These are phyloP conservation scores for Glaucomys volans DNA, from an alignment of 2,113 vertebrate species.

Conservation along the genomic window DNA sequence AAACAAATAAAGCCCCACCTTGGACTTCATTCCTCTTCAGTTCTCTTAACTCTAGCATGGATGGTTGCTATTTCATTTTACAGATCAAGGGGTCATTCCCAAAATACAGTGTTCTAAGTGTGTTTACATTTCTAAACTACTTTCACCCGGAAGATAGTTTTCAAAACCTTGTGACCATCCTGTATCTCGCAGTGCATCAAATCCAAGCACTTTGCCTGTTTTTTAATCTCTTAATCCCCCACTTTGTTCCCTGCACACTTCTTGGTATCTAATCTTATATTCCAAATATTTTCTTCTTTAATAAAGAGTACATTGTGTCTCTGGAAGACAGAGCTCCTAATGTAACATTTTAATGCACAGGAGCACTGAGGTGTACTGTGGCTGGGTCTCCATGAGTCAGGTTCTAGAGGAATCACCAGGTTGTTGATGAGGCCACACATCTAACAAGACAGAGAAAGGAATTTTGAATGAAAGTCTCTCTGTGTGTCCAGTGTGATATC, in stretches of 20 bases:
- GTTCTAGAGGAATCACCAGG: rapidly evolving
- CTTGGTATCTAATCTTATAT: not conserved
- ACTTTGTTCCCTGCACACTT: too few species aligned
- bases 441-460: not conserved
- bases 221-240: not conserved
- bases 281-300: not conserved
- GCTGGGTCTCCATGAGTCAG: not conserved
- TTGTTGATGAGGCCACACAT: not conserved
- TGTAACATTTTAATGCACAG: not conserved
- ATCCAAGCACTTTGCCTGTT: not conserved
- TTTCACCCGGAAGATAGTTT: not conserved
- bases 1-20: too few species aligned
- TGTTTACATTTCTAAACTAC: not conserved
- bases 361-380: not conserved
- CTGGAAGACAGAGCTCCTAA: not conserved
- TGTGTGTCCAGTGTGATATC: not conserved
- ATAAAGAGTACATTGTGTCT: not conserved
- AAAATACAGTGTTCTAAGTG: not conserved
- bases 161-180: not conserved
- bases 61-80: not conserved
- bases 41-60: not conserved
- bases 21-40: not conserved
- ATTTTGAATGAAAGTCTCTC: not conserved
- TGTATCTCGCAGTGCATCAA: not conserved
- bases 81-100: not conserved